phyloP scores from a whole-genome alignment of 2,888 invertebrate species.

The Apomyelois bistriatella region DNA sequence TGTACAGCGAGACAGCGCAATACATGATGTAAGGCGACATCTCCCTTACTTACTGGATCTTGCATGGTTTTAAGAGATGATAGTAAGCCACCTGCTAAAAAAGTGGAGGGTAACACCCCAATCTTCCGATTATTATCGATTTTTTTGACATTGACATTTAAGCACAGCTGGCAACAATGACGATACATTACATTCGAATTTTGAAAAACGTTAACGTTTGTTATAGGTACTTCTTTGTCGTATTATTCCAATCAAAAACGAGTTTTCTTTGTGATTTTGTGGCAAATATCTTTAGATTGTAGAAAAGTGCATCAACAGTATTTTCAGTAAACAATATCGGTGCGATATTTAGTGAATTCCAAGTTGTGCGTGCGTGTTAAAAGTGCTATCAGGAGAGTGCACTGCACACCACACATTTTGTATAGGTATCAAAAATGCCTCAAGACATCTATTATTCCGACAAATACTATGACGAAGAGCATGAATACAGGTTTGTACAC shows the following conservation, averaged over 20 bases:
- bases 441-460: conserved; percentile 93
- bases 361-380: neutral
- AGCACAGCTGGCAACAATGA: conserved; percentile 23
- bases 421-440: conserved; percentile 61
- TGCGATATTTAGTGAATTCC: neutral
- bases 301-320: neutral
- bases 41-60: too few relatives aligned
- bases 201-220: conserved; percentile 57
- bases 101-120: too few relatives aligned
- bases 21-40: too few relatives aligned
- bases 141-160: conserved; percentile 1
- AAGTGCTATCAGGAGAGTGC: neutral
- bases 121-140: neutral
- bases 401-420: neutral
- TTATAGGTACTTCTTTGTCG: conserved; percentile 18
- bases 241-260: conserved; percentile 14
- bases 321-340: neutral
- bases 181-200: conserved; percentile 40
- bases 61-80: too few relatives aligned
- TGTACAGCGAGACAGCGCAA: too few relatives aligned
- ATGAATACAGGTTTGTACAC: conserved; percentile 90
- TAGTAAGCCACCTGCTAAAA: too few relatives aligned
- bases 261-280: conserved; percentile 25
- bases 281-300: too few relatives aligned
- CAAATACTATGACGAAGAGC: conserved; percentile 94